Conservation (phyloP, 2,797 vertebrate species). For the Cryptoprocta ferox region DNA sequence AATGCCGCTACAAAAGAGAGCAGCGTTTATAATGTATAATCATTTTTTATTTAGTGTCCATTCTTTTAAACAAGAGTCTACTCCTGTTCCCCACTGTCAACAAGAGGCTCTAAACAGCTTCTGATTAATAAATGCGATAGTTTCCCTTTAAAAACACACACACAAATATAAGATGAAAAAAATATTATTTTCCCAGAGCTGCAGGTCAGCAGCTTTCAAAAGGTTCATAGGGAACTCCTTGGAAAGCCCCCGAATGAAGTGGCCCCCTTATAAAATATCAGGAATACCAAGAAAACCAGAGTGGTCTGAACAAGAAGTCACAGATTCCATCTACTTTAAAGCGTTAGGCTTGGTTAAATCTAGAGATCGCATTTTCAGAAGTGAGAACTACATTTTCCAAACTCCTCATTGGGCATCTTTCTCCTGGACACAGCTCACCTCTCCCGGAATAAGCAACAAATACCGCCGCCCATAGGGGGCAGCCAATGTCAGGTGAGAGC, state of each 20-base stretch:
- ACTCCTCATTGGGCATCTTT: not conserved
- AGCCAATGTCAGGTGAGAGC: constrained; percentile 49
- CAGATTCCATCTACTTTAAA: not conserved
- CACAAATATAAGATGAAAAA: not conserved
- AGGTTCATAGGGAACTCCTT: not conserved
- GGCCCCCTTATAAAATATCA: not conserved
- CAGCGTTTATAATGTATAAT: not conserved
- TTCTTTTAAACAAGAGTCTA: constrained; percentile 13
- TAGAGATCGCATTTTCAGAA: constrained; percentile 17
- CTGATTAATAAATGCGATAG: not conserved
- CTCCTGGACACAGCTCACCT: not conserved
- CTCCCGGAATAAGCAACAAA: not conserved
- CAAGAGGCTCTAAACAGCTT: constrained; percentile 8
- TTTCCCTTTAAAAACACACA: not conserved
- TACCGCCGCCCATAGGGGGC: constrained; percentile 66
- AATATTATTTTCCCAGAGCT: not conserved
- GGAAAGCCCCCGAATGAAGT: not conserved
- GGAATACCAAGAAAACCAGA: constrained; percentile 3
- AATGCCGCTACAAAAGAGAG: not conserved
- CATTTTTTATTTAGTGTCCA: not conserved
- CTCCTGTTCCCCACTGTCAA: not conserved
- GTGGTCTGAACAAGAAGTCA: not conserved
- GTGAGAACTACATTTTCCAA: not conserved
- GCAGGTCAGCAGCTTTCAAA: constrained; percentile 27
- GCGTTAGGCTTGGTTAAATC: not conserved